Conservation (phyloP, 2,113 vertebrate species). For the Actinemys pallida region DNA sequence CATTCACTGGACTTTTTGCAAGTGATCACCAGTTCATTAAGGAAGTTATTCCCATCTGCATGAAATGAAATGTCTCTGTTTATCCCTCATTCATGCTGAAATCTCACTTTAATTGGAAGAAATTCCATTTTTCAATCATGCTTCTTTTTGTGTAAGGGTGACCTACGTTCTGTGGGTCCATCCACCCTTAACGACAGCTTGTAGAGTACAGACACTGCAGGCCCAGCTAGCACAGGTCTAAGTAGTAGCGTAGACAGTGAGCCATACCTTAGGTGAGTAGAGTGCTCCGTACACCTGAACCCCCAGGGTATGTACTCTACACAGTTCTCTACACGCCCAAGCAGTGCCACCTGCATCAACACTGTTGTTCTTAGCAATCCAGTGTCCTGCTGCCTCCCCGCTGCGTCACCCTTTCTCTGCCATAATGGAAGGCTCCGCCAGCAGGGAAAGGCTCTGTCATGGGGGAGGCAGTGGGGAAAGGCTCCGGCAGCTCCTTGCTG, state of each 20-base stretch:
- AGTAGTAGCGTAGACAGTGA: background rate
- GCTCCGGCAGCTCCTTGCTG: too few species aligned
- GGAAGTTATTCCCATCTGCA: background rate
- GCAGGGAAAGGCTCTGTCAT: background rate
- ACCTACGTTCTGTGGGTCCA: background rate
- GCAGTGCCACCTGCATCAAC: background rate
- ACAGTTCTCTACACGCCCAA: background rate
- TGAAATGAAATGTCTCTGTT: background rate
- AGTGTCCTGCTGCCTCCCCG: background rate
- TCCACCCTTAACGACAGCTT: background rate
- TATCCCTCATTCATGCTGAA: background rate
- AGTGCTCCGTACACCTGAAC: too few species aligned
- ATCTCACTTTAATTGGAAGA: accelerated
- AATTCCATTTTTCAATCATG: background rate
- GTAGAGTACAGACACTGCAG: too few species aligned
- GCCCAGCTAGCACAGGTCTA: background rate
- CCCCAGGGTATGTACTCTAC: too few species aligned
- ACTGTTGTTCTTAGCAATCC: background rate
- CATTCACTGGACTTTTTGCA: background rate
- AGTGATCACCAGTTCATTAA: background rate
- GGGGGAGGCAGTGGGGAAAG: too few species aligned
- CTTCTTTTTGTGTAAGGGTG: background rate
- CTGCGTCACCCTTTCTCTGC: background rate
- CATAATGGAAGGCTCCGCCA: background rate
- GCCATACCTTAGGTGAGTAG: too few species aligned